Conservation (phyloP, 2,888 invertebrate genomes). For the Subacronicta megacephala region DNA sequence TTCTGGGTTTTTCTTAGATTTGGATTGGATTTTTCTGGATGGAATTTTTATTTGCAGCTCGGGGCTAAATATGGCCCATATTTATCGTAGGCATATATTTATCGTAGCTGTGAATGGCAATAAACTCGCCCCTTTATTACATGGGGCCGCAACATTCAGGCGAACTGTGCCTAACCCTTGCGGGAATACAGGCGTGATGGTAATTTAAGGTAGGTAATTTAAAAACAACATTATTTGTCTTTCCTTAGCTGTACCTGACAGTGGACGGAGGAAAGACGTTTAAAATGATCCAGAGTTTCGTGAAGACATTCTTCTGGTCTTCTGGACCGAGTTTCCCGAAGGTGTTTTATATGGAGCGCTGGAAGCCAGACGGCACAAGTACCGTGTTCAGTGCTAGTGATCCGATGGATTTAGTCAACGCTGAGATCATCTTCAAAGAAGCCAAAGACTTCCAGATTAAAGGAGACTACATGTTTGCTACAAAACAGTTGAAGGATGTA, state of each 20-base stretch:
- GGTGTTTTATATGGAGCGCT: constrained; percentile 92
- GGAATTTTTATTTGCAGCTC: too few relatives aligned
- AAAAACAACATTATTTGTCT: constrained; percentile 3
- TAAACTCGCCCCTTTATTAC: too few relatives aligned
- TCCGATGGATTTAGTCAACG: constrained; percentile 86
- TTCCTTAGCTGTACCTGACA: constrained; percentile 93
- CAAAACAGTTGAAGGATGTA: constrained; percentile 91
- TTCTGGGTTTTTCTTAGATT: too few relatives aligned
- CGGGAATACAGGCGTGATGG: too few relatives aligned
- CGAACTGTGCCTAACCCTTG: too few relatives aligned
- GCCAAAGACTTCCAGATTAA: constrained; percentile 95
- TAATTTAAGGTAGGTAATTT: too few relatives aligned
- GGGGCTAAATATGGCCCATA: too few relatives aligned
- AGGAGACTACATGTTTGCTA: constrained; percentile 96
- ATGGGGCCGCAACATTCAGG: too few relatives aligned
- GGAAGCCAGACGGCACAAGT: constrained; percentile 90
- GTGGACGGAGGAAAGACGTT: constrained; percentile 93
- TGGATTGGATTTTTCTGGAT: too few relatives aligned
- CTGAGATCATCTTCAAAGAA: constrained; percentile 89
- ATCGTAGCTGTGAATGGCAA: too few relatives aligned
- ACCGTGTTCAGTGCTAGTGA: constrained; percentile 92
- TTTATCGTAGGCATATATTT: too few relatives aligned
- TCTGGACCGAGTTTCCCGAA: constrained; percentile 83
- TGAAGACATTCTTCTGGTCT: constrained; percentile 94
- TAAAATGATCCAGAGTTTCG: constrained; percentile 91